Evolutionary conservation across 1,140 invertebrate species (phyloP).

Genomic region (Bombus superbus): DNA sequence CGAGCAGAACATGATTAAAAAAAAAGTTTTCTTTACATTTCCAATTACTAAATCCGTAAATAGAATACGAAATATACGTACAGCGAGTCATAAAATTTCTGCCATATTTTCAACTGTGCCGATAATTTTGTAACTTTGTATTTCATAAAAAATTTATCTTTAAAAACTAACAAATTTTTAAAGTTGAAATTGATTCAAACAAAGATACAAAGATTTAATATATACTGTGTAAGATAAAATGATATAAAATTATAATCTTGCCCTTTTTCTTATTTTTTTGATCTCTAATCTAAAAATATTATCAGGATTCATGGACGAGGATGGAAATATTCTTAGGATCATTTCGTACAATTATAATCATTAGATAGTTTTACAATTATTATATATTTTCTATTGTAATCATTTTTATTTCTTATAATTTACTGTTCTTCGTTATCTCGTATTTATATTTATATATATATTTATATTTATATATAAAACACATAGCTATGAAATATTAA

Average conservation of each 20-base stretch:
- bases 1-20: not conserved
- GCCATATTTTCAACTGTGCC: not conserved
- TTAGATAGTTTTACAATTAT: constrained; percentile 70
- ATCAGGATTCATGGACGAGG: not conserved
- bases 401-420: constrained; percentile 74
- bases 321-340: constrained; percentile 12
- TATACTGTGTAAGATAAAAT: not conserved
- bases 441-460: constrained; percentile 72
- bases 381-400: constrained; percentile 77
- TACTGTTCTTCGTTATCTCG: constrained; percentile 66
- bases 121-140: not conserved
- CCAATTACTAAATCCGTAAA: not conserved
- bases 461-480: constrained; percentile 73
- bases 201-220: not conserved
- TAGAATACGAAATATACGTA: too few species aligned
- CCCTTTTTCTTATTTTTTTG: not conserved
- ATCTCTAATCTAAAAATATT: too few species aligned
- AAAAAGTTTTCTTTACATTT: not conserved
- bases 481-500: constrained; percentile 70
- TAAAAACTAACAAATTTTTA: not conserved
- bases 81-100: not conserved
- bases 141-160: not conserved
- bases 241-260: not conserved
- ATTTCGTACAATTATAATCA: constrained; percentile 64
- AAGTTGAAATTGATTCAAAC: not conserved